phyloP scores from a whole-genome alignment of 2,113 vertebrate species.

The Hystrix cristata region DNA sequence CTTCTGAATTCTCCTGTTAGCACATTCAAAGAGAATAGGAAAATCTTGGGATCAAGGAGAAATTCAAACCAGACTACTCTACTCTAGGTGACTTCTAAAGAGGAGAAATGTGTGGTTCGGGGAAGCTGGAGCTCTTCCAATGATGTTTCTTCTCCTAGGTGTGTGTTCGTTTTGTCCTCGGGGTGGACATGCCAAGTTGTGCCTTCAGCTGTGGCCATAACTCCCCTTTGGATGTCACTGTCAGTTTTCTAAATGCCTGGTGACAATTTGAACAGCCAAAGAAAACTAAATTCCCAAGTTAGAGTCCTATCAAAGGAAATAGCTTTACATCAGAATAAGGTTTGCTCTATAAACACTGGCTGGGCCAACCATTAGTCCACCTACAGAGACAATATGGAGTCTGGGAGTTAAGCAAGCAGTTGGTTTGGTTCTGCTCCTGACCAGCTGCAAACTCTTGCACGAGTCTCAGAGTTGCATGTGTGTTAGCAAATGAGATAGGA shows the following conservation, averaged over 20 bases:
- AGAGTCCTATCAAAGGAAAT: slow-evolving; percentile 16
- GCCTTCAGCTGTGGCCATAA: slow-evolving; percentile 38
- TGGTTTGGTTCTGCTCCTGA: slow-evolving; percentile 15
- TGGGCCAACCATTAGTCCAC: background rate
- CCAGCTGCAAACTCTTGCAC: background rate
- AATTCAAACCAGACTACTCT: slow-evolving; percentile 39
- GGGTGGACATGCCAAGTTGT: background rate
- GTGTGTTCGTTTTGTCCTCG: slow-evolving; percentile 49
- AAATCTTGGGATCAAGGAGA: slow-evolving; percentile 19
- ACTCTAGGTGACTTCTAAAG: slow-evolving; percentile 38
- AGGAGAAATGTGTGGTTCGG: background rate
- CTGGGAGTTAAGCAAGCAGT: slow-evolving; percentile 34
- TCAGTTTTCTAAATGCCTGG: slow-evolving; percentile 40
- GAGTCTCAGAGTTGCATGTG: slow-evolving; percentile 21
- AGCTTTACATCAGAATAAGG: slow-evolving; percentile 62
- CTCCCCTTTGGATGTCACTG: slow-evolving; percentile 43
- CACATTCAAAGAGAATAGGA: slow-evolving; percentile 35
- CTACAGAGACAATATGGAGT: slow-evolving; percentile 3
- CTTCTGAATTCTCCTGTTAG: slow-evolving; percentile 46
- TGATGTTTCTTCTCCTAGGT: background rate
- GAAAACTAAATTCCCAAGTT: slow-evolving; percentile 61
- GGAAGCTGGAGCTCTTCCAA: slow-evolving; percentile 20
- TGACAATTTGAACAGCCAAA: slow-evolving; percentile 56
- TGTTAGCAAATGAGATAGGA: slow-evolving; percentile 40
- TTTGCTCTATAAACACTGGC: background rate